phyloP scores from a whole-genome alignment of 2,797 vertebrate genomes.

The Gorsachius magnificus region DNA sequence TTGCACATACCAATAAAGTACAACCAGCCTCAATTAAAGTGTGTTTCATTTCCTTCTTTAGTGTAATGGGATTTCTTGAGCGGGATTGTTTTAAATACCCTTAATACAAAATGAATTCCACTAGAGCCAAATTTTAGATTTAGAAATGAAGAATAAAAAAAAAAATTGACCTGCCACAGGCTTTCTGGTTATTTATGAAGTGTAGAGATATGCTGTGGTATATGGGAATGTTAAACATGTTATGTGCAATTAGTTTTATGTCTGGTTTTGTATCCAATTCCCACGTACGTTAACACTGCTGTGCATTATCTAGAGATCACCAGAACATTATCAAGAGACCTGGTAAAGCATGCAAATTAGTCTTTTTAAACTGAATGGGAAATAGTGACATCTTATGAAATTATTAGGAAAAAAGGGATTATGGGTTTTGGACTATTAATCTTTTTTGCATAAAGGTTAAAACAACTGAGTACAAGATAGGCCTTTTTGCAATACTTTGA shows the following conservation, averaged over 20 bases:
- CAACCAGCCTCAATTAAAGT: neutral
- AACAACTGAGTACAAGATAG: neutral
- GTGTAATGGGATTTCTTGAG: neutral
- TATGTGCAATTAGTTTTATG: neutral
- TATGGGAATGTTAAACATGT: neutral
- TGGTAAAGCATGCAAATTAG: neutral
- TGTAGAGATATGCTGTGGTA: neutral
- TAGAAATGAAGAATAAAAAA: neutral
- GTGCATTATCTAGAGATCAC: neutral
- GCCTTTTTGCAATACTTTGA: neutral
- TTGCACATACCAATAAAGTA: neutral
- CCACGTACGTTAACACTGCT: neutral
- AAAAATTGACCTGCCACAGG: neutral
- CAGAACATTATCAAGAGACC: neutral
- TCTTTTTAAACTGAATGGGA: neutral
- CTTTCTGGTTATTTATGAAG: neutral
- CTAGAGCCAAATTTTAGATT: neutral
- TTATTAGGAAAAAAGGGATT: neutral
- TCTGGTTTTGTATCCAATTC: neutral
- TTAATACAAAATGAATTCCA: neutral
- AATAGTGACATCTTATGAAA: neutral
- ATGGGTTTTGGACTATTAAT: neutral
- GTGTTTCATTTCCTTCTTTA: neutral
- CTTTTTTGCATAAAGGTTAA: neutral
- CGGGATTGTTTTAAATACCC: neutral